Conservation (phyloP, 2,888 invertebrate species). For the Ennomos quercinarius region DNA sequence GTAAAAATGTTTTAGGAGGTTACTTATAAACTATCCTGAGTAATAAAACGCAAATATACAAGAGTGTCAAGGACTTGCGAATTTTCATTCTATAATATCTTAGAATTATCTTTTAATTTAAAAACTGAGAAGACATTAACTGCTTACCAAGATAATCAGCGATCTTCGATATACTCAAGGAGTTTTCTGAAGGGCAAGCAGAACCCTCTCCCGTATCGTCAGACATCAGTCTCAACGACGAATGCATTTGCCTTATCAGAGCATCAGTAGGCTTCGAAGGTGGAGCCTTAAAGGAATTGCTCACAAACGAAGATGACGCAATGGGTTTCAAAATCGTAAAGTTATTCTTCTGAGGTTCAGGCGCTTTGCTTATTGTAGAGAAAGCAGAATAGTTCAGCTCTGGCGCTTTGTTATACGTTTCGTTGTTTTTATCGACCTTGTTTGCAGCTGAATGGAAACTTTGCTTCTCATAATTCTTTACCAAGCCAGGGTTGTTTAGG, state of each 20-base stretch:
- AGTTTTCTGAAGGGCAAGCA: slow-evolving; percentile 53
- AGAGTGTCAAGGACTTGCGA: no score
- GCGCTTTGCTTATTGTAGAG: slow-evolving; percentile 4
- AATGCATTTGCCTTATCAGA: slow-evolving; percentile 59
- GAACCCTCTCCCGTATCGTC: slow-evolving; percentile 56
- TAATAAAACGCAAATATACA: no score
- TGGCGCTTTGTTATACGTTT: slow-evolving; percentile 20
- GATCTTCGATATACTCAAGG: slow-evolving; percentile 75
- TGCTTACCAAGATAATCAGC: slow-evolving; percentile 72
- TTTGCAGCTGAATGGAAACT: slow-evolving; percentile 20
- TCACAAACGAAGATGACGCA: slow-evolving; percentile 42
- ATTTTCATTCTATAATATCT: no score
- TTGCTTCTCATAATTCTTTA: slow-evolving; percentile 41
- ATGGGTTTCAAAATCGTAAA: slow-evolving; percentile 38
- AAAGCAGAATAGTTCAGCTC: slow-evolving; percentile 12
- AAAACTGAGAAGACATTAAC: background rate
- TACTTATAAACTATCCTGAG: no score
- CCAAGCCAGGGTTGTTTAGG: slow-evolving; percentile 40
- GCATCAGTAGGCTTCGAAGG: slow-evolving; percentile 58
- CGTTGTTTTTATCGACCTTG: slow-evolving; percentile 14
- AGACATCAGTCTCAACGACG: slow-evolving; percentile 52
- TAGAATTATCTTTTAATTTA: no score
- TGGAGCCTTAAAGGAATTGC: slow-evolving; percentile 14
- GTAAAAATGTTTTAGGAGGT: slow-evolving; percentile 33
- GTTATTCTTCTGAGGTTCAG: slow-evolving; percentile 14